These are phyloP conservation scores for Dinoponera quadriceps DNA, from an alignment of 1,140 invertebrate species.

Conservation along the genomic window DNA sequence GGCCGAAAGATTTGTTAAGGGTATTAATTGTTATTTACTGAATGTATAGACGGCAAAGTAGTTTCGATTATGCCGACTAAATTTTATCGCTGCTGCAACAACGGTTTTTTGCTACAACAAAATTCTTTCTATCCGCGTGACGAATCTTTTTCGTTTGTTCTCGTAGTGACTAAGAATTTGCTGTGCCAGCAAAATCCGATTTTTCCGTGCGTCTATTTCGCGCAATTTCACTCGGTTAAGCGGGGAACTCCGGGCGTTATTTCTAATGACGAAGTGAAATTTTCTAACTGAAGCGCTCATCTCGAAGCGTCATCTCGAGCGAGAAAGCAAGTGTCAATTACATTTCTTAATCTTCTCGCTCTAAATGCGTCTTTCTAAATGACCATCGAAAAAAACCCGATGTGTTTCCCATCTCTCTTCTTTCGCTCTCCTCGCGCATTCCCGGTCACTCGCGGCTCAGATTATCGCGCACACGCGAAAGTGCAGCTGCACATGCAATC, in stretches of 20 bases:
- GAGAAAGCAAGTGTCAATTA: background rate
- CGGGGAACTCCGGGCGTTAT: background rate
- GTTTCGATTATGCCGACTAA: too few relatives aligned
- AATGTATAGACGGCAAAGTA: too few relatives aligned
- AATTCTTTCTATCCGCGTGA: too few relatives aligned
- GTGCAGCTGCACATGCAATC: constrained; percentile 72
- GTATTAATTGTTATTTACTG: too few relatives aligned
- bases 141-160: too few relatives aligned
- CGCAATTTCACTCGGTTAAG: constrained; percentile 15
- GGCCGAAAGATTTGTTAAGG: too few relatives aligned
- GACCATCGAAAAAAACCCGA: background rate
- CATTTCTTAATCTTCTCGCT: constrained; percentile 2
- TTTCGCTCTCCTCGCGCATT: background rate
- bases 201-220: too few relatives aligned
- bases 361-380: background rate
- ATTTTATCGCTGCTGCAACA: too few relatives aligned
- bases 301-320: background rate
- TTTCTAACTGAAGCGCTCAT: constrained; percentile 21
- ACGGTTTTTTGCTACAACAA: too few relatives aligned
- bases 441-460: background rate
- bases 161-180: too few relatives aligned
- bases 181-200: too few relatives aligned
- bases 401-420: constrained; percentile 9
- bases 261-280: background rate
- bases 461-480: constrained; percentile 69